phyloP scores from a whole-genome alignment of 2,113 vertebrate species.

The Azemiops feae region DNA sequence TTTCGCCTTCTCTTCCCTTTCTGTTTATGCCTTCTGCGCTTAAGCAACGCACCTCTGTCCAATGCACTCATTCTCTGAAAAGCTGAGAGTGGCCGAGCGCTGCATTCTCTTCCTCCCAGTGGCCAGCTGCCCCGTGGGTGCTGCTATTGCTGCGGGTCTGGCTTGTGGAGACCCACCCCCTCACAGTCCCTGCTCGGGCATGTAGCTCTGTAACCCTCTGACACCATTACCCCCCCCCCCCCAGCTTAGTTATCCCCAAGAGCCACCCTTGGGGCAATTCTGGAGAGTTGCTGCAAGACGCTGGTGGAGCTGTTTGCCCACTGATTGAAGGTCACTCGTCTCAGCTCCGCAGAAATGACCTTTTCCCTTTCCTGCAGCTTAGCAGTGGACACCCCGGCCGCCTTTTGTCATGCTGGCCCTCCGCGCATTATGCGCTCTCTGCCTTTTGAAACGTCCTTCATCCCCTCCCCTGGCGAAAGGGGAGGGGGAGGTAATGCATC shows the following conservation, averaged over 20 bases:
- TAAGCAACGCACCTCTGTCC: neutral
- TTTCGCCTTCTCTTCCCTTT: neutral
- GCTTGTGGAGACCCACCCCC: neutral
- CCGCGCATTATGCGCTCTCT: neutral
- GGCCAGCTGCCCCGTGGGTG: neutral
- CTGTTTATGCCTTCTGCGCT: neutral
- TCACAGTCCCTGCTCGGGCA: too few species aligned
- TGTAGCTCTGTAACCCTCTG: neutral
- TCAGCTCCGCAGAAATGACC: neutral
- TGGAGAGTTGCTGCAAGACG: neutral
- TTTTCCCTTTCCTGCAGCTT: neutral
- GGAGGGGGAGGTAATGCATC: constrained; percentile 17
- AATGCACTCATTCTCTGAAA: neutral
- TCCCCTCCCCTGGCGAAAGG: neutral
- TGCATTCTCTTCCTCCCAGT: neutral
- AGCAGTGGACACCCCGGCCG: neutral
- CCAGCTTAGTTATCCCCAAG: neutral
- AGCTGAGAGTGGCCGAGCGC: neutral
- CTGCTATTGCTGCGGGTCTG: neutral
- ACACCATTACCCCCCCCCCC: neutral
- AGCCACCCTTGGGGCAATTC: neutral
- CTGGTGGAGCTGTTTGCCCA: neutral
- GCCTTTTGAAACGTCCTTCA: neutral
- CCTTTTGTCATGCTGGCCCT: neutral
- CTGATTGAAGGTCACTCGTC: neutral